Base-by-base conservation (phyloP, 2,113 vertebrate genomes). In the Erythrocebus patas region DNA sequence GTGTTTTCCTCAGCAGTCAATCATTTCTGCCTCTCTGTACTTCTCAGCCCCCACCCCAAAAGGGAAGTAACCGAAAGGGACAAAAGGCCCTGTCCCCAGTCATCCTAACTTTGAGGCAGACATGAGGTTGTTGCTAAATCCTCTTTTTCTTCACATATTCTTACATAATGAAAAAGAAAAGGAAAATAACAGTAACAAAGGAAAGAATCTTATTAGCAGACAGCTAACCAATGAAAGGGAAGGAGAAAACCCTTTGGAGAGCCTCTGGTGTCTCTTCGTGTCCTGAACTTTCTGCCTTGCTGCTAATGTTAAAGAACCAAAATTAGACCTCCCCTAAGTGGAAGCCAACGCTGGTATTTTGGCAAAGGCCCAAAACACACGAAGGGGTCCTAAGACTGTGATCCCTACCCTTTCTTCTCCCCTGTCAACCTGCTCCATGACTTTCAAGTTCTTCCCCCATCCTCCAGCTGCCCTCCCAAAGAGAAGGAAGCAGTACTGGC, bases 241-340 rank as follows among this genome's bases (percentile, higher is more conserved):
- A 78, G 45, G 0, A 64, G 27, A 50, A 86, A 85, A 59, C 14
- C 18, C 13, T 87, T 68, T 59, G n/a, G 45, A 35, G 27, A 43
- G 12, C 85, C 40, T 20, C 8, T 13, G 50, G 23, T 32, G 35
- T 43, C 68, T 76, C 55, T 80, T 38, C 6, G 2, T 17, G 48
- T 72, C n/a, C 12, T 95, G 52, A 86, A 80, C 61, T 57, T 83
- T n/a, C 52, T 43, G 32, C 20, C 76, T 55, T n/a, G 66, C 23
- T 85, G 27, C 18, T 89, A 92, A 55, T 92, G 93, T 89, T 86
- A 88, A 93, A 90, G 59, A 83, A 91, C 78, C 43, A 18, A 57
- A 93, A 59, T 73, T 38, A 83, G 35, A 45, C 35, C 73, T 90
- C 23, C 72, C 1, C 9, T n/a, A 76, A 48, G 43, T 32, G 17